Evolutionary conservation across 1,140 invertebrate species (phyloP).

Genomic region (Delia radicum): DNA sequence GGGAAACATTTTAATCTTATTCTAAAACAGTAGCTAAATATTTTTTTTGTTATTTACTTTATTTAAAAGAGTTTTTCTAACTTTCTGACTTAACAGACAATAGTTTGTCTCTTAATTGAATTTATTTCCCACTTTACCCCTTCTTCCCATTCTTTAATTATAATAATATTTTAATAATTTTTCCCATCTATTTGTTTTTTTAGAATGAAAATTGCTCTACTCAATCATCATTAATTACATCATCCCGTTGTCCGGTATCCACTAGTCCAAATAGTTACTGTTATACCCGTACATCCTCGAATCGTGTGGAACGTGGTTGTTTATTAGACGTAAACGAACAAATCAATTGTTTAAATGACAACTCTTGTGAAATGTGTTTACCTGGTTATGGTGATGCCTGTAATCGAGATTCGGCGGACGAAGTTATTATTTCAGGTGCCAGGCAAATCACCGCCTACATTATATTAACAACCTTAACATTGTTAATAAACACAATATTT

Average conservation of each 20-base stretch:
- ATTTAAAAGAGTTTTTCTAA: too few species aligned
- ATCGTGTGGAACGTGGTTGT: conserved; percentile 37
- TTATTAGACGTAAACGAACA: conserved; percentile 37
- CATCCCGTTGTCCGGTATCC: conserved; percentile 37
- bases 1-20: too few species aligned
- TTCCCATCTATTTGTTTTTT: too few species aligned
- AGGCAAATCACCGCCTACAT: neutral
- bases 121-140: too few species aligned
- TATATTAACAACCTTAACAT: neutral
- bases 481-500: too few species aligned
- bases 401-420: conserved; percentile 28
- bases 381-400: conserved; percentile 38
- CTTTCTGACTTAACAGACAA: too few species aligned
- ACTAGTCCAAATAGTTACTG: conserved; percentile 47
- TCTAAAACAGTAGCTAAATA: too few species aligned
- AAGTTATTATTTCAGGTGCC: neutral
- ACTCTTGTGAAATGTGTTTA: conserved; percentile 40
- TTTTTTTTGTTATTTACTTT: too few species aligned
- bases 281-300: conserved; percentile 31
- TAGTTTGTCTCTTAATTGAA: too few species aligned
- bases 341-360: conserved; percentile 33
- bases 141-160: too few species aligned
- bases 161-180: too few species aligned
- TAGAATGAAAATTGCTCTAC: conserved; percentile 32
- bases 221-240: conserved; percentile 18